These are phyloP conservation scores for Cardiocondyla obscurior DNA, from an alignment of 1,140 invertebrate species.

Conservation along the genomic window DNA sequence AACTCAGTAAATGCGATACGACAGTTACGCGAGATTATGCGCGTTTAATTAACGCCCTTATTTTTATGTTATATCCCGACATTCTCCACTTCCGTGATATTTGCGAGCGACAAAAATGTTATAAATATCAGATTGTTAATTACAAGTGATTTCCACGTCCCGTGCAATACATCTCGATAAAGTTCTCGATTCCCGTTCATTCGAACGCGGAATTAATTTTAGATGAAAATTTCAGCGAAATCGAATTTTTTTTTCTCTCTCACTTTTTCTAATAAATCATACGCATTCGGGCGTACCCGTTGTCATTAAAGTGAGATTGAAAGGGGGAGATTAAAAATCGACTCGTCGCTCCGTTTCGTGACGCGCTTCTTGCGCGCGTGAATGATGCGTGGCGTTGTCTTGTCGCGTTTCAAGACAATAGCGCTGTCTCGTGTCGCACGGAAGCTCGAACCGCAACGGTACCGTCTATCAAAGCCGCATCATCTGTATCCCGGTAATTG, in stretches of 20 bases:
- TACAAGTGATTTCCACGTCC: background rate
- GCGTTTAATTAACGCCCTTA: background rate
- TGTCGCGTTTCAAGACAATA: conserved; percentile 18
- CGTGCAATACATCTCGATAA: no score
- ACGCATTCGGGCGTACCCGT: background rate
- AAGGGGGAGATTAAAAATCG: conserved; percentile 9
- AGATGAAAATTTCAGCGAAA: background rate
- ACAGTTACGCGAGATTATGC: background rate
- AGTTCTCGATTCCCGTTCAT: background rate
- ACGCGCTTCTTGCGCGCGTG: background rate
- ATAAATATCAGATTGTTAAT: background rate
- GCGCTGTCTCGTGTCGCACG: background rate
- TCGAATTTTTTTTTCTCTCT: background rate
- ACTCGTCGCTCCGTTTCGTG: background rate
- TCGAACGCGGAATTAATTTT: background rate
- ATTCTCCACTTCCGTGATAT: background rate
- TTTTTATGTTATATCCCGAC: background rate
- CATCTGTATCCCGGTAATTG: conserved; percentile 23
- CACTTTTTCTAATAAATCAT: background rate
- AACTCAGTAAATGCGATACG: background rate
- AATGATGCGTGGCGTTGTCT: background rate
- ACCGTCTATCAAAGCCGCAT: conserved; percentile 10
- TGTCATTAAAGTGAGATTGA: background rate
- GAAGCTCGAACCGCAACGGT: background rate
- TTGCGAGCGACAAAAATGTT: background rate